Evolutionary conservation across 2,888 invertebrate species (phyloP).

Genomic region (Eupelmus urozonus): DNA sequence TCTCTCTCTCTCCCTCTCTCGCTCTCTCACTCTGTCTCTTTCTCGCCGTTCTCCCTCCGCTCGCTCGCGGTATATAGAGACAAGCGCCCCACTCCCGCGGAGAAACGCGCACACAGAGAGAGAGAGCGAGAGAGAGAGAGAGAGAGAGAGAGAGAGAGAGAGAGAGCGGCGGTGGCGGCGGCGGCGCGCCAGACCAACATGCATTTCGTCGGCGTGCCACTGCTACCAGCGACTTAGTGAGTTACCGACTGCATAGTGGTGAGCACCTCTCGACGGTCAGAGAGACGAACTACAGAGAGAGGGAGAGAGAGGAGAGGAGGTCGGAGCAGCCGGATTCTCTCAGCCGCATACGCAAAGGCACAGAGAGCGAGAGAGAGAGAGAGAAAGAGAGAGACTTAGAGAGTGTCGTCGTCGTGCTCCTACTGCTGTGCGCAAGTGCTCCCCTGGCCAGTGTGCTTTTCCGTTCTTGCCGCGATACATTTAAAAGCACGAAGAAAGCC

Average conservation of each 20-base stretch:
- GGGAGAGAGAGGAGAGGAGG: not conserved
- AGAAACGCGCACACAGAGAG: not conserved
- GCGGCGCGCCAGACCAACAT: slow-evolving; percentile 58
- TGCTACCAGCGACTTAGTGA: slow-evolving; percentile 70
- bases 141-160: slow-evolving; percentile 7
- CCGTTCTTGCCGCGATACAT: too few relatives aligned
- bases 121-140: not conserved
- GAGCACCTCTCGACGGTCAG: slow-evolving; percentile 50
- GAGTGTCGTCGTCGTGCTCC: too few relatives aligned
- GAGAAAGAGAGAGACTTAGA: too few relatives aligned
- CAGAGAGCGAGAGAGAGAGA: not conserved
- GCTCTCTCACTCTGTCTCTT: not conserved
- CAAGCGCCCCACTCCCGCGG: not conserved
- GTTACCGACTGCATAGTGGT: slow-evolving; percentile 71
- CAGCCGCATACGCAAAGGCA: not conserved
- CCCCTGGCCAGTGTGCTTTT: too few relatives aligned
- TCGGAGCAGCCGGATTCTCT: not conserved
- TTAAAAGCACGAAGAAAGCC: too few relatives aligned
- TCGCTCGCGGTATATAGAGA: not conserved
- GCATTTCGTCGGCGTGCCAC: slow-evolving; percentile 68
- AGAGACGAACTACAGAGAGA: not conserved
- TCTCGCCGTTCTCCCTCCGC: not conserved
- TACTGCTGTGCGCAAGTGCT: too few relatives aligned
- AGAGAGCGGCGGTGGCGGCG: slow-evolving; percentile 27
- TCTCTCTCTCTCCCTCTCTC: not conserved